A percentile compares a stretch with the other conserved stretches of the same genome.
Evolutionary conservation across 1,140 invertebrate species (phyloP).

Genomic region (Sesamia nonagrioides): DNA sequence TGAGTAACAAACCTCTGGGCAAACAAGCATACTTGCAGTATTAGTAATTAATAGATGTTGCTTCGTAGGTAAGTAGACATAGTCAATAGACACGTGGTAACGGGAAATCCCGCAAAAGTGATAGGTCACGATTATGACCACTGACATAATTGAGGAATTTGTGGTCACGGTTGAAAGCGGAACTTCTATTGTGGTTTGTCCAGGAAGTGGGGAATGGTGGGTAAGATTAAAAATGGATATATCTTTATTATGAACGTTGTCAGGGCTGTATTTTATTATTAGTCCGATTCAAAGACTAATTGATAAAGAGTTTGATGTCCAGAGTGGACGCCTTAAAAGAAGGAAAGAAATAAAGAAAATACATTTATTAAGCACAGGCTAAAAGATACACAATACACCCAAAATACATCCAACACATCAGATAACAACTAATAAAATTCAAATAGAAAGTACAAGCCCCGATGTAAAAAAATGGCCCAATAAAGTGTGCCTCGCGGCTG

Average conservation of each 20-base stretch:
- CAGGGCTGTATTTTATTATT: background rate
- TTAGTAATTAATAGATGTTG: background rate
- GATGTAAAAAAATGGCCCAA: no score
- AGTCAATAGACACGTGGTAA: background rate
- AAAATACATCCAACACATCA: no score
- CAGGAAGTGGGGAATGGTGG: background rate
- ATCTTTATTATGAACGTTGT: background rate
- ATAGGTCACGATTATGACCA: background rate
- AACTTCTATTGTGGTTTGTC: background rate
- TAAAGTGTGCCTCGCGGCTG: no score
- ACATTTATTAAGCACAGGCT: no score
- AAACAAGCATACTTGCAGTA: background rate
- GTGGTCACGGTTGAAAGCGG: background rate
- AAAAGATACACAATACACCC: no score
- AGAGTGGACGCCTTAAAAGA: no score
- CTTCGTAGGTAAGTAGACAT: background rate
- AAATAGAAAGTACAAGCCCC: no score
- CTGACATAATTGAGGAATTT: background rate
- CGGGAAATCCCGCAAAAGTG: constrained; percentile 7
- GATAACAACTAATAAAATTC: no score
- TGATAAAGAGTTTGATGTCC: background rate
- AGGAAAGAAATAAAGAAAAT: no score
- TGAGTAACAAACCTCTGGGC: no score
- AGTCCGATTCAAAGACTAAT: background rate
- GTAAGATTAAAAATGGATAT: no score